A percentile compares a stretch with the other conserved stretches of the same genome.
Conservation (phyloP, 2,797 vertebrate species). For the Zenarchopterus dispar region DNA sequence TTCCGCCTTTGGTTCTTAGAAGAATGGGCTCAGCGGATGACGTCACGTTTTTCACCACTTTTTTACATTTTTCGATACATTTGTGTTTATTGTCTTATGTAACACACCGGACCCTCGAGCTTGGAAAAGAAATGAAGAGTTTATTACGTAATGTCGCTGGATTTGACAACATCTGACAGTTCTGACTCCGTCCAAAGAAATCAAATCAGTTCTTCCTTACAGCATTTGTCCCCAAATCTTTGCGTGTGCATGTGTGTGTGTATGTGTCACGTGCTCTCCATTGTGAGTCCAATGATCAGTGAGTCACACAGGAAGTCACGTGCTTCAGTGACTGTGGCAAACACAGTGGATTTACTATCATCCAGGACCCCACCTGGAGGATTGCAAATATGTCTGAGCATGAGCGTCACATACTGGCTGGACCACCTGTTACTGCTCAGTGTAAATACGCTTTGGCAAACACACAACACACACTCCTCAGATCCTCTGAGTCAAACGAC, state of each 20-base stretch:
- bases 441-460: slow-evolving; percentile 29
- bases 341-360: slow-evolving; percentile 53
- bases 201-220: slow-evolving; percentile 57
- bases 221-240: slow-evolving; percentile 62
- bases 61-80: background rate
- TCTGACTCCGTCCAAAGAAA: slow-evolving; percentile 57
- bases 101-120: slow-evolving; percentile 25
- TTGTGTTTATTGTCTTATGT: slow-evolving; percentile 39
- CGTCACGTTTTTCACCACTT: background rate
- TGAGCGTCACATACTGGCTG: slow-evolving; percentile 57
- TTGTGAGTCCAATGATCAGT: slow-evolving; percentile 42
- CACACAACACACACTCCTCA: slow-evolving; percentile 23
- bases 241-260: slow-evolving; percentile 35
- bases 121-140: slow-evolving; percentile 28
- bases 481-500: slow-evolving; percentile 52
- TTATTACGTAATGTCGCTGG: slow-evolving; percentile 52
- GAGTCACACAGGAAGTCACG: slow-evolving; percentile 66
- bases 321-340: slow-evolving; percentile 19
- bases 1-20: slow-evolving; percentile 10
- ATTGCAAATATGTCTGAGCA: slow-evolving; percentile 53
- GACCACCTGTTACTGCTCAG: slow-evolving; percentile 70
- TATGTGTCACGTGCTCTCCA: slow-evolving; percentile 42
- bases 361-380: slow-evolving; percentile 54
- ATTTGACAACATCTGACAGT: slow-evolving; percentile 59
- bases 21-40: slow-evolving; percentile 2